Conservation (phyloP, 2,888 invertebrate genomes). For the Apamea monoglypha region DNA sequence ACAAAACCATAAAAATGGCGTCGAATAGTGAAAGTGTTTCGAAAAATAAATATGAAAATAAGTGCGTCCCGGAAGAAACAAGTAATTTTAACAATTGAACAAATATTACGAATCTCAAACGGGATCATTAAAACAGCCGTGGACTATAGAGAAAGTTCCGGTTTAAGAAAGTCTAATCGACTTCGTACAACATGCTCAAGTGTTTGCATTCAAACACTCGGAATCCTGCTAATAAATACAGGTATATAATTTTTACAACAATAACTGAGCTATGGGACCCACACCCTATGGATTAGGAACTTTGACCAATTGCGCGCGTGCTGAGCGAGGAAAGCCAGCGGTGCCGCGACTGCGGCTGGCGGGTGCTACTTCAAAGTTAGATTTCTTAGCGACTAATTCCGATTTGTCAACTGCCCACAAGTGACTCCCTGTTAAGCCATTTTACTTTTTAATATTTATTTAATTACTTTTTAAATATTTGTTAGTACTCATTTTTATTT, state of each 20-base stretch:
- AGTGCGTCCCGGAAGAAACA: background rate
- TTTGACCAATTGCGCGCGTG: no score
- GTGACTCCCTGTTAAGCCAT: no score
- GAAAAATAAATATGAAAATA: background rate
- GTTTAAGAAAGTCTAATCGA: background rate
- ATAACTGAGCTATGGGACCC: background rate
- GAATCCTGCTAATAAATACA: background rate
- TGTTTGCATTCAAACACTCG: background rate
- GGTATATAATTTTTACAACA: background rate
- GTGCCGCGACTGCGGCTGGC: no score
- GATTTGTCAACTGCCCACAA: no score
- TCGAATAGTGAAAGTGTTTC: background rate
- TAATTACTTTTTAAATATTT: no score
- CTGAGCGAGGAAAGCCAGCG: no score
- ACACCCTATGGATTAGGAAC: no score
- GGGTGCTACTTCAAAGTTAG: no score
- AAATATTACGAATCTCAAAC: background rate
- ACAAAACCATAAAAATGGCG: background rate
- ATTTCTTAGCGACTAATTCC: no score
- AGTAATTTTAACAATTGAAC: background rate
- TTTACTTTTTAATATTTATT: no score
- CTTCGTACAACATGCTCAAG: background rate
- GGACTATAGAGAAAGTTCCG: background rate
- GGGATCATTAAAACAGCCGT: background rate
- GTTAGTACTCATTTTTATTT: no score